These are phyloP conservation scores for Coranthus polyacanthus DNA, from an alignment of 2,797 vertebrate genomes.

Conservation along the genomic window DNA sequence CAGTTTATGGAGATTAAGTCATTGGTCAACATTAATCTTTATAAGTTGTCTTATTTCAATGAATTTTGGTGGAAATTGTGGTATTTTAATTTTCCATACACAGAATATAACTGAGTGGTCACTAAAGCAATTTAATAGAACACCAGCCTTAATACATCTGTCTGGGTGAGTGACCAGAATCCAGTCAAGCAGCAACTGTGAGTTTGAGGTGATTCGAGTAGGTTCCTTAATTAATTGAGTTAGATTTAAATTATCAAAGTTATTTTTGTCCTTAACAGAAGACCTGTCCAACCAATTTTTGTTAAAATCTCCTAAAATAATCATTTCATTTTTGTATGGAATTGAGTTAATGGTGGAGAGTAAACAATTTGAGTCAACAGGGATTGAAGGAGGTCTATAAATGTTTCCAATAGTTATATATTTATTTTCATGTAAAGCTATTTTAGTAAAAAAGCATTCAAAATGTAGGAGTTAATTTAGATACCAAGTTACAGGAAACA, in stretches of 20 bases:
- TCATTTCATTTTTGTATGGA: not conserved
- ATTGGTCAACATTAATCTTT: not conserved
- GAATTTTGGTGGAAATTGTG: not conserved
- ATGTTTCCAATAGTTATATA: too few relatives aligned
- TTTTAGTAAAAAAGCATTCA: too few relatives aligned
- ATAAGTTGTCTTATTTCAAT: not conserved
- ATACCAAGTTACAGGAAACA: too few relatives aligned
- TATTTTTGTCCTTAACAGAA: not conserved
- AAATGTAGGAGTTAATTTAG: too few relatives aligned
- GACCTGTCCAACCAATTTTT: not conserved
- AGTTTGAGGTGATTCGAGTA: not conserved
- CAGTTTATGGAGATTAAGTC: too few relatives aligned
- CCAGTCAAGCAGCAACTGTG: not conserved
- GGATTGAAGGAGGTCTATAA: too few relatives aligned
- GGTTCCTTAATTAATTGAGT: not conserved
- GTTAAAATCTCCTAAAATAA: not conserved
- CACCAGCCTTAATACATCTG: not conserved
- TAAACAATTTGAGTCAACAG: not conserved
- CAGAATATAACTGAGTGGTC: not conserved
- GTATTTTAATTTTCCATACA: not conserved
- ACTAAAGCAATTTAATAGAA: not conserved
- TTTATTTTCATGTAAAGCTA: too few relatives aligned
- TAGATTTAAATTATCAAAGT: not conserved
- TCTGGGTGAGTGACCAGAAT: not conserved
- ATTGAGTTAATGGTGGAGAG: not conserved